Evolutionary conservation across 53 echinoderm and acorn worm genomes (phyloP), one percentile per base, ranked within the genome.

Genomic region (Patiria pectinifera): DNA sequence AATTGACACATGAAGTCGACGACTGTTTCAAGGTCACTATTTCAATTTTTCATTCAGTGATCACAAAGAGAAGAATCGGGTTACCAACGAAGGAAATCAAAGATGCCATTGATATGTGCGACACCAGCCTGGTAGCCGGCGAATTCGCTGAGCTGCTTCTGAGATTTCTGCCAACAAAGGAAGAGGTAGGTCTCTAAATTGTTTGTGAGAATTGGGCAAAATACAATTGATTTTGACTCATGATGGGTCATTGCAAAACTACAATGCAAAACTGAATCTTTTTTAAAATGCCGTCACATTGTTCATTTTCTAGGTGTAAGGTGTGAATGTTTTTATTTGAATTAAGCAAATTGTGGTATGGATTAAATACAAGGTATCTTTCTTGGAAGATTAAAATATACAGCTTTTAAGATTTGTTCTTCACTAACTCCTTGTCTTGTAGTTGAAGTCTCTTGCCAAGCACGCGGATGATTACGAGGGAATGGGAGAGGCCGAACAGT

Each of bases 401-500:
- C 53, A 8, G 5, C 8, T 6, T 49, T 5, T 8, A 53, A 53
- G 53, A 53, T 53, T 53, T 53, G 2, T 6, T 53, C 5, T 53
- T 0, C 8, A 5, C 8, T 53, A 53, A 6, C 25, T 76, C 12
- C 24, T 16, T 85, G 10, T 66, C 44, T 47, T 47, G 2, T 84
- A 97, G 95, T 93, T 97, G 48, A 96, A 95, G 78, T 82, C 85
- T 49, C 69, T 97, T 43, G 96, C 97, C 24, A 92, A 96, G 44
- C 94, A 97, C 77, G 93, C 97, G 0, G 97, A 97, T 14, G 91
- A 96, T 47, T 97, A 94, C 60, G 94, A 96, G 2, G 87, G 82
- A 24, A 92, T 97, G 91, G 97, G 95, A 1, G 97, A 97, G 63
- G 97, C 96, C 1, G 97, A 97, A 53, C 95, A 96, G 60, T 95